Conservation (phyloP, 2,113 vertebrate species). For the Hiodon alosoides region DNA sequence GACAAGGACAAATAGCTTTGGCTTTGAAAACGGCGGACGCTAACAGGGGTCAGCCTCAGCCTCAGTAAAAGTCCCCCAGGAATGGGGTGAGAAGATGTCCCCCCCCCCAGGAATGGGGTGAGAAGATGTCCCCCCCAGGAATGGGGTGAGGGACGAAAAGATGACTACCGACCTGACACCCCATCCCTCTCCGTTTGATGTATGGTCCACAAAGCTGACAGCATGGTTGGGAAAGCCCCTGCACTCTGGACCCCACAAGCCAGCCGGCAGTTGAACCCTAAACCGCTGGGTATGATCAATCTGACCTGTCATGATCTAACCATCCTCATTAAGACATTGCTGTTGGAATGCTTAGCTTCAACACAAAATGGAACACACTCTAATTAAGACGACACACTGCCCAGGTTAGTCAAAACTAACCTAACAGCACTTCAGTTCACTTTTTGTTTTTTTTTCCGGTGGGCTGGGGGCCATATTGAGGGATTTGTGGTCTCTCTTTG, state of each 20-base stretch:
- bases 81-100: slow-evolving; percentile 14
- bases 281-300: slow-evolving; percentile 48
- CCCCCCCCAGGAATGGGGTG: too few relatives aligned
- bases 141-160: slow-evolving; percentile 26
- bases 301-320: slow-evolving; percentile 62
- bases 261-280: slow-evolving; percentile 49
- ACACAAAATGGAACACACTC: too few relatives aligned
- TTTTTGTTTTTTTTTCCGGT: too few relatives aligned
- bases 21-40: slow-evolving; percentile 19
- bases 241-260: slow-evolving; percentile 32
- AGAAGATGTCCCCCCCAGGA: slow-evolving; percentile 1
- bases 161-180: slow-evolving; percentile 28
- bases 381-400: too few relatives aligned
- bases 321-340: slow-evolving; percentile 56
- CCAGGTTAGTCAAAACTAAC: too few relatives aligned
- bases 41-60: slow-evolving; percentile 30
- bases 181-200: slow-evolving; percentile 38
- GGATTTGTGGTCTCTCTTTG: too few relatives aligned
- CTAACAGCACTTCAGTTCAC: too few relatives aligned
- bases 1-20: slow-evolving; percentile 26
- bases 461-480: too few relatives aligned
- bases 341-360: not conserved
- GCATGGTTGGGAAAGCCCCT: slow-evolving; percentile 51
- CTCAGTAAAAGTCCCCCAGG: slow-evolving; percentile 30
- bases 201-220: slow-evolving; percentile 41